Conservation (phyloP, 2,888 invertebrate species). For the Xestoiulus laeticollis region DNA sequence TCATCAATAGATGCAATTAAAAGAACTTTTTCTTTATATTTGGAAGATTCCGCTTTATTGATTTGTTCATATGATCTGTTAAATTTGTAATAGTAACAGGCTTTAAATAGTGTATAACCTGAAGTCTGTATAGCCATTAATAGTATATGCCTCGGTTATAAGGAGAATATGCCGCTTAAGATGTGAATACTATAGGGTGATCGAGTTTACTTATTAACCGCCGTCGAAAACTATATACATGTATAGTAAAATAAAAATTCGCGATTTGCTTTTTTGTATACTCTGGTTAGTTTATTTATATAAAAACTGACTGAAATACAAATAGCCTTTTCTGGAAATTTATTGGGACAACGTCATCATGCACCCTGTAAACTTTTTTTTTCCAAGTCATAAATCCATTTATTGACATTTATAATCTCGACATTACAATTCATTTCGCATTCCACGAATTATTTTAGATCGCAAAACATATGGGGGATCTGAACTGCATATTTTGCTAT, state of each 20-base stretch:
- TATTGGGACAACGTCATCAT: neutral
- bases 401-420: neutral
- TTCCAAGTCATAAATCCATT: neutral
- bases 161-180: neutral
- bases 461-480: too few species aligned
- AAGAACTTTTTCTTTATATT: too few species aligned
- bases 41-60: too few species aligned
- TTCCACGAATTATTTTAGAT: neutral
- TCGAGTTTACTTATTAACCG: neutral
- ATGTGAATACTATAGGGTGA: neutral
- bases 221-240: too few species aligned
- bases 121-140: neutral
- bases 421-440: neutral
- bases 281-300: too few species aligned
- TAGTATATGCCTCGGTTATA: neutral
- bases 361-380: neutral
- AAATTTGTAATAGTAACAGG: neutral
- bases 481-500: too few species aligned
- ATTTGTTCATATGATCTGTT: neutral
- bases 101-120: neutral
- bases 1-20: too few species aligned
- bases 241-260: neutral
- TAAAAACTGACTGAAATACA: too few species aligned
- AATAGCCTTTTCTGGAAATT: too few species aligned
- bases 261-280: too few species aligned